A percentile compares a stretch with the other conserved stretches of the same genome.
phyloP scores from a whole-genome alignment of 2,888 invertebrate species.

The Stramonita haemastoma region DNA sequence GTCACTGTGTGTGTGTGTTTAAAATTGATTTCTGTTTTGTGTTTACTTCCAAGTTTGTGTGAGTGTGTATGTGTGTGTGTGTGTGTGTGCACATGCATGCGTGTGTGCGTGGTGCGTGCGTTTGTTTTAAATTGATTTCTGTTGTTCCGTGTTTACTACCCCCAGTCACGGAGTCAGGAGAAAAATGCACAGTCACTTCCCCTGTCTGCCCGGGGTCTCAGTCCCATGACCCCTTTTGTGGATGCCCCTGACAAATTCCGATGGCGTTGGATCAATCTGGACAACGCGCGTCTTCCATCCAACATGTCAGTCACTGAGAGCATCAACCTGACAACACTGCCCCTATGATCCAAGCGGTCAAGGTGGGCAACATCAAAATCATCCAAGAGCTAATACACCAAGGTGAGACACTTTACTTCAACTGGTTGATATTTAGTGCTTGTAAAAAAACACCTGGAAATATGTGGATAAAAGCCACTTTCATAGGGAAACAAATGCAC shows the following conservation, averaged over 20 bases:
- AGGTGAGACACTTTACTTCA: slow-evolving; percentile 59
- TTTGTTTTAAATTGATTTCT: background rate
- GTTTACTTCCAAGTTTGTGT: background rate
- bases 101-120: background rate
- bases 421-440: background rate
- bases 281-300: slow-evolving; percentile 64
- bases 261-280: slow-evolving; percentile 74
- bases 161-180: slow-evolving; percentile 61
- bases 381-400: slow-evolving; percentile 67
- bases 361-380: slow-evolving; percentile 67
- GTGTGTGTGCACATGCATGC: background rate
- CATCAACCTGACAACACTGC: slow-evolving; percentile 63
- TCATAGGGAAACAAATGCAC: no score
- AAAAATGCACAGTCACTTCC: slow-evolving; percentile 64
- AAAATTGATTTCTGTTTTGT: background rate
- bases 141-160: background rate
- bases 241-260: slow-evolving; percentile 76
- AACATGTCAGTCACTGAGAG: slow-evolving; percentile 63
- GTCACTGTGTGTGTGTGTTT: background rate
- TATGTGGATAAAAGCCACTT: no score
- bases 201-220: slow-evolving; percentile 73
- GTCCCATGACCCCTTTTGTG: slow-evolving; percentile 77
- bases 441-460: no score
- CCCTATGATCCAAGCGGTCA: slow-evolving; percentile 71
- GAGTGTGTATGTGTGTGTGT: background rate